A percentile compares a stretch with the other conserved stretches of the same genome.
These are phyloP conservation scores for Iphiclides podalirius DNA, from an alignment of 2,888 invertebrate genomes.

Conservation along the genomic window DNA sequence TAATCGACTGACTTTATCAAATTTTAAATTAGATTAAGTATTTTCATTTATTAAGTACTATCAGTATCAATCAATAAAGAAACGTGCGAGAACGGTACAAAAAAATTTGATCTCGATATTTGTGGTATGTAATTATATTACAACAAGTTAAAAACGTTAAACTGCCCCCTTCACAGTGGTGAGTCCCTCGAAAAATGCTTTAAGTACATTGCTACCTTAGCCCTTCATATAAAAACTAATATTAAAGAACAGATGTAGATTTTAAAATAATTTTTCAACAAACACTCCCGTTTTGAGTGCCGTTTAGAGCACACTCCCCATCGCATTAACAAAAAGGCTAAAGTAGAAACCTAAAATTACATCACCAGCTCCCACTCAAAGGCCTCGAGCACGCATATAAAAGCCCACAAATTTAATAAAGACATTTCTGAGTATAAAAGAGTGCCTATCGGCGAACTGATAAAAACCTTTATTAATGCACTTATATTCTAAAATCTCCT, in stretches of 20 bases:
- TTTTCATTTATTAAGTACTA: too few relatives aligned
- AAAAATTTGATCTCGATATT: too few relatives aligned
- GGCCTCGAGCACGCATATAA: constrained; percentile 61
- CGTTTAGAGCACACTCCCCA: constrained; percentile 11
- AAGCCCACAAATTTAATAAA: constrained; percentile 74
- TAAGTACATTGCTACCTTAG: too few relatives aligned
- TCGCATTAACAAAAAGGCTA: constrained; percentile 3
- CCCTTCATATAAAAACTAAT: too few relatives aligned
- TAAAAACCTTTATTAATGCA: constrained; percentile 75
- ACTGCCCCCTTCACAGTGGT: too few relatives aligned
- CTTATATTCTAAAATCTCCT: constrained; percentile 76
- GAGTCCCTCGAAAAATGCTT: too few relatives aligned
- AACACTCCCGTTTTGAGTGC: constrained; percentile 1
- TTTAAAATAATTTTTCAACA: constrained; percentile 1
- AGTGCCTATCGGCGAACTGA: constrained; percentile 54
- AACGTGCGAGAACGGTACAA: too few relatives aligned
- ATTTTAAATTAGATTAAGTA: too few relatives aligned
- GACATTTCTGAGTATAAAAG: constrained; percentile 62
- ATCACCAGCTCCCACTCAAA: constrained; percentile 59
- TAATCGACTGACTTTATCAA: too few relatives aligned
- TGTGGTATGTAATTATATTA: too few relatives aligned
- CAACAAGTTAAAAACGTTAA: too few relatives aligned
- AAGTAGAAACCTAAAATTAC: constrained; percentile 40
- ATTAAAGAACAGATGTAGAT: neutral
- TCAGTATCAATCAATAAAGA: too few relatives aligned